A percentile compares a stretch with the other conserved stretches of the same genome.
Evolutionary conservation across 2,888 invertebrate genomes (phyloP).

Genomic region (Ptilodon capucinus): DNA sequence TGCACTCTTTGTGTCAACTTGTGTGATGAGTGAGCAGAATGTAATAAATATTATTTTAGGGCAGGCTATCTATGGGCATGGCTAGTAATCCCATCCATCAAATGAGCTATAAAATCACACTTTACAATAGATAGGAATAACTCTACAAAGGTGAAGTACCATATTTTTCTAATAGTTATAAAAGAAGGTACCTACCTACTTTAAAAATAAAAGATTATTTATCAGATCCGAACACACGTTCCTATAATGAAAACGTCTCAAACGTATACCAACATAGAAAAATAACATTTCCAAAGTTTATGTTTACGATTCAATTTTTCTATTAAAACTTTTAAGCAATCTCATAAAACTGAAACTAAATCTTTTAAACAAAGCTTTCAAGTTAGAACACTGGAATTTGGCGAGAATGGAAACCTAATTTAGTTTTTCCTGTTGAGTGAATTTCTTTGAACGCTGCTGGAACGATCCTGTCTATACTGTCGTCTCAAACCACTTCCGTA

Average conservation of each 20-base stretch:
- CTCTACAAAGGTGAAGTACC: too few relatives aligned
- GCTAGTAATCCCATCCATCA: too few relatives aligned
- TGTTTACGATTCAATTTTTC: constrained; percentile 1
- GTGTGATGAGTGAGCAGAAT: too few relatives aligned
- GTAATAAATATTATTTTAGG: too few relatives aligned
- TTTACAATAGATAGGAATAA: too few relatives aligned
- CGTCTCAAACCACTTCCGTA: constrained; percentile 63
- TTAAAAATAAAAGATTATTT: not conserved
- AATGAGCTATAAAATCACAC: too few relatives aligned
- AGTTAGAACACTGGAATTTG: not conserved
- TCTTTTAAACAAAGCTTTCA: not conserved
- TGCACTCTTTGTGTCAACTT: too few relatives aligned
- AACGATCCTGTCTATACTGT: constrained; percentile 39
- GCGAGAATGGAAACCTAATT: not conserved
- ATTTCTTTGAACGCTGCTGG: not conserved
- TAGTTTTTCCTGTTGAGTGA: not conserved
- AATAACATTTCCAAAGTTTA: not conserved
- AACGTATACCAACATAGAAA: not conserved
- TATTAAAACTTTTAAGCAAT: constrained; percentile 2
- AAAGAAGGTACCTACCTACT: too few relatives aligned
- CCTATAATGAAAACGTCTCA: not conserved
- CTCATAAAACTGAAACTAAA: not conserved
- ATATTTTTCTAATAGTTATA: too few relatives aligned
- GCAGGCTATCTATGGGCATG: too few relatives aligned
- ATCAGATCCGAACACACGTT: not conserved